Evolutionary conservation across 2,888 invertebrate species (phyloP), one percentile per base, ranked within the genome.

Genomic region (Acrocera orbiculus): DNA sequence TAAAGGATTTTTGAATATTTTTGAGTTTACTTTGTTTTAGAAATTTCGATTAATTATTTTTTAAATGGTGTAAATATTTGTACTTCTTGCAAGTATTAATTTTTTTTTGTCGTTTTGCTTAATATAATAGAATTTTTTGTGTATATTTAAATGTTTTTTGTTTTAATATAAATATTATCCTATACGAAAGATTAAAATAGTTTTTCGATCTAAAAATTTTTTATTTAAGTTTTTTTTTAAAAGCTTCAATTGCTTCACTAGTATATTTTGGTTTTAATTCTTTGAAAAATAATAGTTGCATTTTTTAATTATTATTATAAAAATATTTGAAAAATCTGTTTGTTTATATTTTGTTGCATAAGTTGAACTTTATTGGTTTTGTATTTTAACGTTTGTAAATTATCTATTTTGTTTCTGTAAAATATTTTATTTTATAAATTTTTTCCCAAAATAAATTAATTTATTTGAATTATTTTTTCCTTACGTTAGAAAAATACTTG

Each of bases 21-120:
- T n/a, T n/a, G n/a, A n/a, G n/a, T n/a, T n/a, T n/a, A n/a, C n/a
- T n/a, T n/a, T n/a, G n/a, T n/a, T n/a, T n/a, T n/a, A n/a, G 30
- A 27, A 31, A 29, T 31, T 32, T 24, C 22, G 28, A 20, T 30
- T 13, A 4, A 20, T 17, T 30, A 20, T 20, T 17, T 19, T 14
- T 33, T 31, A 40, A 40, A 24, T 42, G 36, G 38, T 37, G 40
- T 45, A 45, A 47, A 47, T 46, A 53, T 54, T 54, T 55, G 54
- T 54, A 55, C 56, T 52, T 51, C 44, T 45, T 50, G 49, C 49
- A 51, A 52, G 50, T 54, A 49, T 52, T 31, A 31, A 22, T 35
- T 35, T 20, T 27, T 20, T 31, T 27, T 32, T 35, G 25, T 34
- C 10, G 29, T 25, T 19, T 7, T 25, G 19, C 15, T 29, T 29